Evolutionary conservation across 2,888 invertebrate genomes (phyloP), one percentile per base, ranked within the genome.

Genomic region (Ectemnius cavifrons): DNA sequence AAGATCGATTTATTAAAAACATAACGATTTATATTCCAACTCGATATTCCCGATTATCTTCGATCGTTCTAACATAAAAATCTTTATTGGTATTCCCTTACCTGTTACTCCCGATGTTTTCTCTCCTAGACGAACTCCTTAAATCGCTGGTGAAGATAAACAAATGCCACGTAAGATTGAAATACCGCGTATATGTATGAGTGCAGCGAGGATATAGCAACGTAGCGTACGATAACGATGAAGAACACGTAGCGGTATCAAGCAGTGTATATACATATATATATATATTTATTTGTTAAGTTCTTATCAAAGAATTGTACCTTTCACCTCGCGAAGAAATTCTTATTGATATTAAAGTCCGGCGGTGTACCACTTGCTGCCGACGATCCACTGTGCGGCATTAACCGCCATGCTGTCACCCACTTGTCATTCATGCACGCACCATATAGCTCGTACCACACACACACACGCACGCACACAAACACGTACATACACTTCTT

Each of bases 161-260:
- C 23, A 59, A 37, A 63, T 81, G 81, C 81, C 81, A 81, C 81
- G 81, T 81, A 81, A 57, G 73, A 75, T 70, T 72, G 59, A 67
- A 75, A 69, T 61, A 67, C 49, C 68, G 78, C 62, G 68, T 63
- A 66, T 14, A 46, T 61, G 20, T 63, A 16, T 69, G 64, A 75
- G 70, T 23, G 23, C 23, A 2, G 23, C 23, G 2, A 2, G 23
- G 23, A 23, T 20, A 70, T 27, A 78, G 16, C 37, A 69, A 72
- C 49, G 14, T 67, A 56, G 52, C 62, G 59, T 16, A 45, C 58
- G 76, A 77, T 76, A 77, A 77, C 62, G 62, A 47, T 16, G 2
- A 2, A 23, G 23, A 23, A 62, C 59, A 49, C 18, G 61, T 52
- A 63, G 45, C 20, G 20, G 20, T 20, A 27, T 67, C 45, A 57